A percentile compares a stretch with the other conserved stretches of the same genome.
Conservation (phyloP, 2,888 invertebrate genomes). For the Ariolimax columbianus region DNA sequence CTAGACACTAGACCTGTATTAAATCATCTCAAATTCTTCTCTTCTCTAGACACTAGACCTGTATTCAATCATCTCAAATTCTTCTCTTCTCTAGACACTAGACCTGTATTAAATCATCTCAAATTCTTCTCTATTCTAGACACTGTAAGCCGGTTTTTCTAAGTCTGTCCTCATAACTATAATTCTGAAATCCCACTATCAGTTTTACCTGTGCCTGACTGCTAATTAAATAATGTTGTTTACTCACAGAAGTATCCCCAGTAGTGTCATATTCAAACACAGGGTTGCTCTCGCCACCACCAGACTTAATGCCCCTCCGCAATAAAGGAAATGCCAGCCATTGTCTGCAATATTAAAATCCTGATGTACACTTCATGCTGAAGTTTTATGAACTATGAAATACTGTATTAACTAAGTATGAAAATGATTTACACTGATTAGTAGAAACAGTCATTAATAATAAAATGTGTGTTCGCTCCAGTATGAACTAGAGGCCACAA, state of each 20-base stretch:
- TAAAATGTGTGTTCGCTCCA: too few species aligned
- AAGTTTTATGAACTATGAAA: not conserved
- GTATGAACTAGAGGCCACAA: too few species aligned
- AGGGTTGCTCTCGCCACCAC: not conserved
- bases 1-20: too few species aligned
- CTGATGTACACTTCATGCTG: not conserved
- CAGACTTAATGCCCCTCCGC: not conserved
- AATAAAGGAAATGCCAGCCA: not conserved
- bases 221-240: not conserved
- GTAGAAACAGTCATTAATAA: too few species aligned
- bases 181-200: not conserved
- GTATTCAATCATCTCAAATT: too few species aligned
- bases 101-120: not conserved
- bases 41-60: too few species aligned
- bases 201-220: not conserved
- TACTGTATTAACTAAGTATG: too few species aligned
- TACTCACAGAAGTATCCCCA: not conserved
- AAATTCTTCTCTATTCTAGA: not conserved
- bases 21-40: too few species aligned
- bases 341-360: not conserved
- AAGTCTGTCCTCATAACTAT: not conserved
- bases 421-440: too few species aligned
- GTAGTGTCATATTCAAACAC: not conserved
- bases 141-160: not conserved
- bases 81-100: not conserved